Evolutionary conservation across 2,113 vertebrate species (phyloP), one percentile per base, ranked within the genome.

Genomic region (Bubo bubo): DNA sequence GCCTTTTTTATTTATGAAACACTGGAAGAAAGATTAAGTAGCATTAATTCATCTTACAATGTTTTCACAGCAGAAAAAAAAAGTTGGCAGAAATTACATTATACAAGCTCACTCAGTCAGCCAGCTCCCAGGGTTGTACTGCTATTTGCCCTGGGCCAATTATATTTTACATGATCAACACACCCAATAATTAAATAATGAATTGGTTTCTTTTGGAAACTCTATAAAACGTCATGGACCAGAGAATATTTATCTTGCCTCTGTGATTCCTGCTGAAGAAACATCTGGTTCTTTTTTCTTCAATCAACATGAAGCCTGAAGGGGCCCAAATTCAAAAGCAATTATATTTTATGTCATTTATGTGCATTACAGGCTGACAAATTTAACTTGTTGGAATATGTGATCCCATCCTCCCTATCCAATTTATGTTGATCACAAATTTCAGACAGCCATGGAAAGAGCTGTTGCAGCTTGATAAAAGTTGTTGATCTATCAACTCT

Each of bases 251-350:
- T 98, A 98, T 98, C 90, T 93, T 97, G 95, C 96, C 73, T 96
- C 96, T 95, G 35, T 94, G 96, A 97, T 92, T 97, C 90, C 93
- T 95, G 88, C 96, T 90, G 91, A 96, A 97, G 97, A 97, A 98
- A 98, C 98, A 98, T 97, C 98, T 98, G 98, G 92, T 97, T 97
- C 97, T 98, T 98, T 98, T 98, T 98, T 97, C 97, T 98, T 96
- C 97, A 97, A 97, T 98, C 98, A 98, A 96, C 93, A 53, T 93
- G 97, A 97, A 98, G 97, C 97, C 98, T 97, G 94, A 98, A 97
- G 97, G 94, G 96, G 94, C 97, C 97, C 60, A 58, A 98, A 98
- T 97, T 98, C 98, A 98, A 96, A 98, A 96, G 97, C 92, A 97
- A 98, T 98, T 98, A 98, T 98, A 98, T 98, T 98, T 98, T 92